Evolutionary conservation across 2,113 vertebrate genomes (phyloP).

Genomic region (Saguinus midas): DNA sequence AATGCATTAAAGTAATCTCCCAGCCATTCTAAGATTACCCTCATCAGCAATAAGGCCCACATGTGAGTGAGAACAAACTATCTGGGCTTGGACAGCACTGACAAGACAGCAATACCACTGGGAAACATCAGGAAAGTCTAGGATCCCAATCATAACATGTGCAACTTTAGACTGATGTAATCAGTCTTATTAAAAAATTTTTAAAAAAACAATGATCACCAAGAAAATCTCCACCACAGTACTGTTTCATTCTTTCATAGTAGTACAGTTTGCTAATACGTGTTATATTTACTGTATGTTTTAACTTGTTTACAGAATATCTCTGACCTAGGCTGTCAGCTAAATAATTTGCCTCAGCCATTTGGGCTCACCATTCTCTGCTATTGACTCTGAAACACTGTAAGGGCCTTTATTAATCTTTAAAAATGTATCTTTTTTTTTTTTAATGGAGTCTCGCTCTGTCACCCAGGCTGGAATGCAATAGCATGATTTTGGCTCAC

Average conservation of each 20-base stretch:
- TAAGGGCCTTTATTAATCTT: neutral
- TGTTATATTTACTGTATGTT: neutral
- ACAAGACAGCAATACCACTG: conserved; percentile 24
- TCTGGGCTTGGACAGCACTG: conserved; percentile 35
- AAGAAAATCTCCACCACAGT: neutral
- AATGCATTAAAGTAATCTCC: conserved; percentile 56
- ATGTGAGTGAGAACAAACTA: conserved; percentile 57
- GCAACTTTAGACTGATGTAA: conserved; percentile 42
- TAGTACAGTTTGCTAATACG: neutral
- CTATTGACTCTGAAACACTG: neutral
- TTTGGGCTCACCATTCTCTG: neutral
- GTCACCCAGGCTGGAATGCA: too few species aligned
- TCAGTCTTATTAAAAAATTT: conserved; percentile 21
- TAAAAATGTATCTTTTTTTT: neutral
- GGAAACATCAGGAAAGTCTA: conserved; percentile 43
- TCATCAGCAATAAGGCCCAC: conserved; percentile 65
- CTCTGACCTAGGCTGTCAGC: neutral
- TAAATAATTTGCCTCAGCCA: neutral
- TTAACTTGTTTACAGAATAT: neutral
- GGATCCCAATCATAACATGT: conserved; percentile 16
- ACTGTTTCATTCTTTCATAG: neutral
- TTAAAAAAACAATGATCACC: conserved; percentile 48
- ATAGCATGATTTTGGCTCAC: too few species aligned
- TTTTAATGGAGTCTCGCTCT: too few species aligned
- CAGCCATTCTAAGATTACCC: conserved; percentile 54